Evolutionary conservation across 1,140 invertebrate genomes (phyloP), one percentile per base, ranked within the genome.

Genomic region (Drosophila ironensis): DNA sequence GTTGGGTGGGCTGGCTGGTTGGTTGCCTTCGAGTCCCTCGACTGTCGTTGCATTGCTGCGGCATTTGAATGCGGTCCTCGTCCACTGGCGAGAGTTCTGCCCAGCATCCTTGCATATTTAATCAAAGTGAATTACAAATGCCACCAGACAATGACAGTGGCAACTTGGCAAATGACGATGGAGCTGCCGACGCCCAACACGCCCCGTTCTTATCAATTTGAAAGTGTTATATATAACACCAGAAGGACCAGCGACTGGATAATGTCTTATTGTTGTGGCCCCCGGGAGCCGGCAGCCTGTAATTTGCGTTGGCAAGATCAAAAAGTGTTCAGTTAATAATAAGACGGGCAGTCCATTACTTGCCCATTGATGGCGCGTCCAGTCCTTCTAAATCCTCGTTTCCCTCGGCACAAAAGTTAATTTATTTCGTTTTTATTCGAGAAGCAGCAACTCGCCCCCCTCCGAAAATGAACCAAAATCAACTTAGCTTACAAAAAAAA

Each of bases 61-160:
- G 72, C 72, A 82, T 72, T 70, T 84, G 71, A 71, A 77, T 72
- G 77, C 72, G 45, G 67, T 59, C 40, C 67, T 72, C 33, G 19
- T 48, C 48, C 16, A 11, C 50, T 17, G 22, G 17, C 47, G 27
- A 38, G 44, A 44, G 33, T 19, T 11, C 33, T 37, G 28, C 50
- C 44, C 28, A 42, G 47, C 41, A 61, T 35, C 67, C 54, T 41
- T 70, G 72, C 78, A 82, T 82, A 82, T 84, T 84, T 84, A 84
- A 82, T 82, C 78, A 82, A 82, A 82, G 78, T 84, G 78, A 82
- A 84, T 82, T 66, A 70, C 77, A 76, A 82, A 76, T 69, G 72
- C 77, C 63, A 60, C 78, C 81, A 53, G 64, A 70, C 64, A 59
- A 70, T 51, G 66, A 70, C 68, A 61, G 54, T 70, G 67, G 54